Conservation (phyloP, 2,888 invertebrate genomes). For the Lordiphosa andalusiaca region DNA sequence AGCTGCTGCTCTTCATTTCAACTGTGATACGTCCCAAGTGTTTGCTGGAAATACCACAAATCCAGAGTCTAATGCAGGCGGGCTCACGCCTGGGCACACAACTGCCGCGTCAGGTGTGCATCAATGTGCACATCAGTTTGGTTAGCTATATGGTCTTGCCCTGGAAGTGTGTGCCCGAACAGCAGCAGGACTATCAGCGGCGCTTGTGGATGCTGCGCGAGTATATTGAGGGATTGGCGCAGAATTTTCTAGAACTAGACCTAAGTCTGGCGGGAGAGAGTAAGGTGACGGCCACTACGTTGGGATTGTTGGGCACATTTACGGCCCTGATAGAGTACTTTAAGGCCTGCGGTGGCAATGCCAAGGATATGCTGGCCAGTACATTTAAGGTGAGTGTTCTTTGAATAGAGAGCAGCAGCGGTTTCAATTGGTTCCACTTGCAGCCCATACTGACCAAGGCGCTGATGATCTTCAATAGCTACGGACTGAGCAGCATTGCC, state of each 20-base stretch:
- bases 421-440: constrained; percentile 5
- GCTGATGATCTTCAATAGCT: constrained; percentile 77
- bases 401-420: neutral
- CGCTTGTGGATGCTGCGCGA: constrained; percentile 76
- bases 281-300: constrained; percentile 74
- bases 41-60: constrained; percentile 77
- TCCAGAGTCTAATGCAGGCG: constrained; percentile 77
- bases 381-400: constrained; percentile 77
- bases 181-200: constrained; percentile 77
- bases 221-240: constrained; percentile 76
- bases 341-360: constrained; percentile 76
- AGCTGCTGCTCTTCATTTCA: constrained; percentile 79
- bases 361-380: constrained; percentile 79
- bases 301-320: constrained; percentile 74
- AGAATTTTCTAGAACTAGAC: constrained; percentile 77
- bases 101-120: constrained; percentile 76
- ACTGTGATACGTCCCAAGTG: constrained; percentile 80
- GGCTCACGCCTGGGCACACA: constrained; percentile 73
- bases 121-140: constrained; percentile 77
- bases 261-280: constrained; percentile 68
- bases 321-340: constrained; percentile 78
- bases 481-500: constrained; percentile 74
- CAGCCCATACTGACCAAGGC: constrained; percentile 79
- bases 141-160: constrained; percentile 79
- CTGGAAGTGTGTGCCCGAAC: constrained; percentile 77